A percentile compares a stretch with the other conserved stretches of the same genome.
Conservation (phyloP, 2,113 vertebrate genomes). For the Oenanthe oenanthe region DNA sequence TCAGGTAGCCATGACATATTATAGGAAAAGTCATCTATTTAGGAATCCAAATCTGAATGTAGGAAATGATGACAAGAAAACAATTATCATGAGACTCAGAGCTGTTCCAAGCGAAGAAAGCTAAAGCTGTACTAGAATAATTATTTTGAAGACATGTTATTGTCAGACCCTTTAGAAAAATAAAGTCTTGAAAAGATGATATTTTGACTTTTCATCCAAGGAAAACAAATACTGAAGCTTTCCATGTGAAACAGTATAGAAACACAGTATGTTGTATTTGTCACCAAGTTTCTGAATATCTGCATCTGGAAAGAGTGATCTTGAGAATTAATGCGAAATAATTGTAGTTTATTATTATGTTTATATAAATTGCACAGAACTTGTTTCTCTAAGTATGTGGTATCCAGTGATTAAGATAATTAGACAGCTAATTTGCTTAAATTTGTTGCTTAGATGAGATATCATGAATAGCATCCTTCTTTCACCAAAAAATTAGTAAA, state of each 20-base stretch:
- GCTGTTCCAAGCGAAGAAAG: neutral
- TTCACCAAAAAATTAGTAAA: neutral
- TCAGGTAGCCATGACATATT: neutral
- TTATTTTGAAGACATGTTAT: neutral
- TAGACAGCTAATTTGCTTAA: conserved; percentile 13
- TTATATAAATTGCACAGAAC: neutral
- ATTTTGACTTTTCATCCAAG: neutral
- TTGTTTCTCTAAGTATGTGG: neutral
- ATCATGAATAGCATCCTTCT: neutral
- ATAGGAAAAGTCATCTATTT: neutral
- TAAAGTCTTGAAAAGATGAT: neutral
- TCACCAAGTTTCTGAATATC: neutral
- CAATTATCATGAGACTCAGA: neutral
- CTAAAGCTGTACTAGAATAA: neutral
- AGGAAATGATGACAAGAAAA: neutral
- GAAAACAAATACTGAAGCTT: neutral
- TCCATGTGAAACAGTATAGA: neutral
- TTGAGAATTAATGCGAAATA: neutral
- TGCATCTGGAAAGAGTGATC: neutral
- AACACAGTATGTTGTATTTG: neutral
- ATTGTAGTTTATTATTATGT: neutral
- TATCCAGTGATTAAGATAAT: conserved; percentile 13
- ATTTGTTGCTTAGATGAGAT: neutral
- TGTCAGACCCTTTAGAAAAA: neutral
- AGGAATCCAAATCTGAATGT: neutral